phyloP scores from a whole-genome alignment of 2,797 vertebrate species.

The Xenentodon cancila region DNA sequence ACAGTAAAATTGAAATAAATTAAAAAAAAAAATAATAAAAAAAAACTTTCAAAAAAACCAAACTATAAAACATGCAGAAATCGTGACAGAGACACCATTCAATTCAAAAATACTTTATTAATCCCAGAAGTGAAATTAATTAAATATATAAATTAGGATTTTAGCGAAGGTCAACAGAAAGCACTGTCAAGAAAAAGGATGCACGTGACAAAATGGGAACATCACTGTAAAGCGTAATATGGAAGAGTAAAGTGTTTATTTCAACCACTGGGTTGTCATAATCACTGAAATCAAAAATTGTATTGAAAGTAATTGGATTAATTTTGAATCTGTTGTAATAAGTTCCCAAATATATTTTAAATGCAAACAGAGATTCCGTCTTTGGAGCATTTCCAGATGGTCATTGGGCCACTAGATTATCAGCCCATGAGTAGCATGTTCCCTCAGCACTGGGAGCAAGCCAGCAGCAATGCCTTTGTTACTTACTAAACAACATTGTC shows the following conservation, averaged over 20 bases:
- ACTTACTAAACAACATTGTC: conserved; percentile 33
- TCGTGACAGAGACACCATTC: too few relatives aligned
- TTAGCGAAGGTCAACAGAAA: background rate
- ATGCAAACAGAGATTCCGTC: conserved; percentile 32
- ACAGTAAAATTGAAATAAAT: too few relatives aligned
- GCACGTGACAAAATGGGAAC: background rate
- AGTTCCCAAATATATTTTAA: conserved; percentile 35
- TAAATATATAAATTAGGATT: too few relatives aligned
- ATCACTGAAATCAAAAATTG: background rate
- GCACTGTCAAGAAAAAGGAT: background rate
- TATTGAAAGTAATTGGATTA: background rate
- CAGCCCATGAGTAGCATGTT: conserved; percentile 58
- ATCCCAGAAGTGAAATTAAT: too few relatives aligned
- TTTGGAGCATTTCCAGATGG: conserved; percentile 53
- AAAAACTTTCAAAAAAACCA: too few relatives aligned
- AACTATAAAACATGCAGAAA: too few relatives aligned
- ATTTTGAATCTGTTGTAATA: conserved; percentile 3
- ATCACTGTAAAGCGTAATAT: too few relatives aligned
- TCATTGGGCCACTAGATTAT: conserved; percentile 42
- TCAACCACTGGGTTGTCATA: background rate
- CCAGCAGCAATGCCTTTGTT: conserved; percentile 51
- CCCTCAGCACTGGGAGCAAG: conserved; percentile 43
- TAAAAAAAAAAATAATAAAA: too few relatives aligned
- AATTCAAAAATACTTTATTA: too few relatives aligned
- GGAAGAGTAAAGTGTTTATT: background rate